phyloP scores from a whole-genome alignment of 2,888 invertebrate genomes.

The Hemistola chrysoprasaria region DNA sequence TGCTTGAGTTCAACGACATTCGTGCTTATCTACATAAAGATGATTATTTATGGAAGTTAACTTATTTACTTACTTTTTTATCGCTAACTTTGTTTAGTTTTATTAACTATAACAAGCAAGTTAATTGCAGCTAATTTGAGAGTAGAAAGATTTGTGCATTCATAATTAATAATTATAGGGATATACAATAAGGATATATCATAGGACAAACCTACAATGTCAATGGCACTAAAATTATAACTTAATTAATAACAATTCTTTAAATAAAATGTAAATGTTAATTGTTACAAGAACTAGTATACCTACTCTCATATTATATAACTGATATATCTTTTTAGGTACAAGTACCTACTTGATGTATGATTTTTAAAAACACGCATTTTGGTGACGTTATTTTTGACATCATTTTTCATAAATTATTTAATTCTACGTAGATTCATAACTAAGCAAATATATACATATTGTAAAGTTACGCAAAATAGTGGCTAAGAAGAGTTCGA shows the following conservation, averaged over 20 bases:
- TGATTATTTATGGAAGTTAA: conserved; percentile 6
- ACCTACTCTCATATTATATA: conserved; percentile 20
- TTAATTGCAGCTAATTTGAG: no score
- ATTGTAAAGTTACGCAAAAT: conserved; percentile 41
- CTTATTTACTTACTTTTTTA: conserved; percentile 17
- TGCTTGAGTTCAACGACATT: conserved; percentile 55
- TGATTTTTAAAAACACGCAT: no score
- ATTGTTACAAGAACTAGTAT: conserved; percentile 19
- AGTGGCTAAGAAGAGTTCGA: conserved; percentile 70
- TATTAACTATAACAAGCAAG: no score
- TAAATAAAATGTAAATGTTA: conserved; percentile 11
- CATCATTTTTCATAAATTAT: no score
- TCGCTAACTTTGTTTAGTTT: conserved; percentile 1
- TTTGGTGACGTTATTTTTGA: no score
- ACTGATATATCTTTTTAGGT: no score
- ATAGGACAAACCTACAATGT: conserved; percentile 2
- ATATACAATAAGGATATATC: no score
- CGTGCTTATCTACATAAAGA: conserved; percentile 26
- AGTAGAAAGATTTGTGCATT: no score
- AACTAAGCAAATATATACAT: conserved; percentile 16
- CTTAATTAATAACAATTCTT: conserved; percentile 10
- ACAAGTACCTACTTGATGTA: no score
- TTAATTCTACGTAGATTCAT: no score
- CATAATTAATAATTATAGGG: no score
- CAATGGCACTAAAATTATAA: conserved; percentile 44